A percentile compares a stretch with the other conserved stretches of the same genome.
These are phyloP conservation scores for Patiria miniata DNA, from an alignment of 35 echinoderm and acorn worm species.

Conservation along the genomic window DNA sequence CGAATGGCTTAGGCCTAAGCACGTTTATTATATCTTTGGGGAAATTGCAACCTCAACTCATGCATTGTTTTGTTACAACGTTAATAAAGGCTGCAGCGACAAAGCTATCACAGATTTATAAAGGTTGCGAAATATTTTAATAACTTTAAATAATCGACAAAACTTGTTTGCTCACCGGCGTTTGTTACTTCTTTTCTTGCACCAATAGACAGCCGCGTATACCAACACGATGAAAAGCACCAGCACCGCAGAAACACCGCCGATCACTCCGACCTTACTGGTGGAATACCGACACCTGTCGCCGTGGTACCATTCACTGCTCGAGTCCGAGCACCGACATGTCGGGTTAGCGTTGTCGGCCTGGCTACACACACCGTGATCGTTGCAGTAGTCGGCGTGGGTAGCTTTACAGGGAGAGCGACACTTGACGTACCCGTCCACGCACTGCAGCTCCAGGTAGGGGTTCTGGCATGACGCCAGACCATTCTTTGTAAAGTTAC, in stretches of 20 bases:
- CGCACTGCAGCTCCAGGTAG: not conserved
- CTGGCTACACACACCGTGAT: constrained; percentile 2
- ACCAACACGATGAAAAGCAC: too few species aligned
- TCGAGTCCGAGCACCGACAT: not conserved
- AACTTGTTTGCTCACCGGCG: too few species aligned
- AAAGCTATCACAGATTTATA: too few species aligned
- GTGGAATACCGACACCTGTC: not conserved
- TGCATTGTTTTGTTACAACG: too few species aligned
- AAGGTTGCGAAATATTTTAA: too few species aligned
- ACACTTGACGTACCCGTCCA: not conserved
- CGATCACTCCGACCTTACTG: not conserved
- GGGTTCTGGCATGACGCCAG: not conserved
- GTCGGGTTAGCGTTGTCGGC: not conserved
- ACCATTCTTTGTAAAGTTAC: not conserved
- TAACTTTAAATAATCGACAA: too few species aligned
- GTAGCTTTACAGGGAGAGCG: not conserved
- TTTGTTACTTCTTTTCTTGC: too few species aligned
- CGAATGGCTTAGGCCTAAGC: too few species aligned
- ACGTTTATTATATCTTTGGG: too few species aligned
- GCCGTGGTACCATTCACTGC: not conserved
- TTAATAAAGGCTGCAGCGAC: too few species aligned
- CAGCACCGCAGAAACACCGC: not conserved
- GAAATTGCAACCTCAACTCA: too few species aligned
- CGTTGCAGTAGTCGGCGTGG: not conserved
- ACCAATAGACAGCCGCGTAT: too few species aligned